Evolutionary conservation across 2,113 vertebrate genomes (phyloP).

Genomic region (Alligator mississippiensis): DNA sequence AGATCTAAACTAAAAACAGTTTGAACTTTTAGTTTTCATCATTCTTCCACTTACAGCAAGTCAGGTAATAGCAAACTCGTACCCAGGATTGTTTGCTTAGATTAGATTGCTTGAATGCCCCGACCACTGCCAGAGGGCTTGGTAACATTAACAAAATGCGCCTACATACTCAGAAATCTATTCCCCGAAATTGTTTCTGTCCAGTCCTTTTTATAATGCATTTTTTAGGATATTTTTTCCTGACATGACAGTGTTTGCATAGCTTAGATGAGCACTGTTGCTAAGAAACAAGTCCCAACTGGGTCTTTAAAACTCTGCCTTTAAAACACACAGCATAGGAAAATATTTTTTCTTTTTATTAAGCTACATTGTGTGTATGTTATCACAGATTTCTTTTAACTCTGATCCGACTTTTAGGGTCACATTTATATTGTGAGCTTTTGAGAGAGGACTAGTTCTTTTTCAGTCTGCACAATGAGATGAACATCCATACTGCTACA

Average conservation of each 20-base stretch:
- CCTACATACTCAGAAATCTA: conserved; percentile 25
- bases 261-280: conserved; percentile 75
- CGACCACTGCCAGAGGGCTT: not conserved
- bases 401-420: conserved; percentile 6
- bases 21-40: not conserved
- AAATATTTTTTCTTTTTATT: conserved; percentile 70
- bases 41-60: not conserved
- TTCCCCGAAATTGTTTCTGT: not conserved
- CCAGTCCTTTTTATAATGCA: not conserved
- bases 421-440: not conserved
- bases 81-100: not conserved
- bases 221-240: conserved; percentile 42
- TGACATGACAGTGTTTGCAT: conserved; percentile 54
- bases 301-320: conserved; percentile 73
- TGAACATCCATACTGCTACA: not conserved
- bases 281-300: conserved; percentile 80
- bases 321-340: conserved; percentile 68
- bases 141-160: not conserved
- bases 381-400: conserved; percentile 52
- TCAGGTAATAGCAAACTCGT: not conserved
- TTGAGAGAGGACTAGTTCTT: not conserved
- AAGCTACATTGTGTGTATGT: conserved; percentile 12
- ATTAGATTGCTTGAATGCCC: conserved; percentile 4
- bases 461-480: not conserved
- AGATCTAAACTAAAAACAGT: not conserved